These are phyloP conservation scores for Hedya salicella DNA, from an alignment of 2,888 invertebrate species.

Conservation along the genomic window DNA sequence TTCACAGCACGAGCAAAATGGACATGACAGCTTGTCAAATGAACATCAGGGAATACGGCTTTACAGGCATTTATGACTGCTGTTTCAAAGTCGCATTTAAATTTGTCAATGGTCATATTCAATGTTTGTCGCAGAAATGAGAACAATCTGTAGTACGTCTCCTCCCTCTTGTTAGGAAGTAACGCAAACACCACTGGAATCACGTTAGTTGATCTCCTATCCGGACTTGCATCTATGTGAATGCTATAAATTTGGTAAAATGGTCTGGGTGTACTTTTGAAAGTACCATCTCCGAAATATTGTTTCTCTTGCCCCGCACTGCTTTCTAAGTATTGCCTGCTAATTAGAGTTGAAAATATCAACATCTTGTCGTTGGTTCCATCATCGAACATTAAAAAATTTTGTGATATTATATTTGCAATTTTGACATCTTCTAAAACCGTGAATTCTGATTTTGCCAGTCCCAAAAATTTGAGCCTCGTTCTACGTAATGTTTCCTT, in stretches of 20 bases:
- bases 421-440: slow-evolving; percentile 10
- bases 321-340: slow-evolving; percentile 13
- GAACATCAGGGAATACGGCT: slow-evolving; percentile 17
- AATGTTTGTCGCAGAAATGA: neutral
- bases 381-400: slow-evolving; percentile 16
- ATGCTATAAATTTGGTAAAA: slow-evolving; percentile 2
- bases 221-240: neutral
- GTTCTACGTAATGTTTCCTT: neutral
- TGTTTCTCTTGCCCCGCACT: neutral
- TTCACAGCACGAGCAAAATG: slow-evolving; percentile 21
- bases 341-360: slow-evolving; percentile 6
- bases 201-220: neutral
- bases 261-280: too few species aligned
- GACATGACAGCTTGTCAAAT: slow-evolving; percentile 8
- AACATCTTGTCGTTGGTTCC: slow-evolving; percentile 11
- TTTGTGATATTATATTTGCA: slow-evolving; percentile 3
- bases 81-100: slow-evolving; percentile 18
- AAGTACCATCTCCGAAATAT: too few species aligned
- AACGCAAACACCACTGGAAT: neutral
- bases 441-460: slow-evolving; percentile 4
- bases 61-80: slow-evolving; percentile 19
- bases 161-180: neutral
- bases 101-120: slow-evolving; percentile 7
- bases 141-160: neutral
- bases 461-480: slow-evolving; percentile 8